phyloP scores from a whole-genome alignment of 1,140 invertebrate species.

The Cotesia glomerata region DNA sequence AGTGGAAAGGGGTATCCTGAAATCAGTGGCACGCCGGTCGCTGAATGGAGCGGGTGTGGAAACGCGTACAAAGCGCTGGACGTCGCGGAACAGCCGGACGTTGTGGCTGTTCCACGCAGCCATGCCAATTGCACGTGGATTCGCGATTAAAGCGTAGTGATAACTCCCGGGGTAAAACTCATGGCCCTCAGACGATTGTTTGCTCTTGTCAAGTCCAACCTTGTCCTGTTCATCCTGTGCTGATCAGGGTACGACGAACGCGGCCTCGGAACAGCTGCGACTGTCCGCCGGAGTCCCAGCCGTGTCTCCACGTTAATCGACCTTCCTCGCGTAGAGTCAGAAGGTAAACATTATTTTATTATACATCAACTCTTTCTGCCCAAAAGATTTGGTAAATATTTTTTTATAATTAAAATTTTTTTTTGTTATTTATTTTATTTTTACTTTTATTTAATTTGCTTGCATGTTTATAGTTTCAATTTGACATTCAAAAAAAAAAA shows the following conservation, averaged over 20 bases:
- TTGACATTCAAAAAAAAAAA: not conserved
- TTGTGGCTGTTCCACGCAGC: conserved; percentile 53
- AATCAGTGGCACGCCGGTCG: conserved; percentile 70
- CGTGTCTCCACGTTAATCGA: conserved; percentile 49
- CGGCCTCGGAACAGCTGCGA: conserved; percentile 52
- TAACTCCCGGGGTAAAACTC: conserved; percentile 44
- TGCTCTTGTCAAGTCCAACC: conserved; percentile 59
- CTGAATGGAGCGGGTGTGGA: conserved; percentile 68
- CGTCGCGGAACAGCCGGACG: conserved; percentile 50
- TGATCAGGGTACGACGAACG: conserved; percentile 55
- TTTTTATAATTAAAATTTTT: not conserved
- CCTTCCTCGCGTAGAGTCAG: conserved; percentile 43
- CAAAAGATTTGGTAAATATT: not conserved
- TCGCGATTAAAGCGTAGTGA: conserved; percentile 48
- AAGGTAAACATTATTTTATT: conserved; percentile 47
- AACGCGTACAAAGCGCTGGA: conserved; percentile 57
- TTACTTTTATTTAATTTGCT: not conserved
- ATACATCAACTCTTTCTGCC: not conserved
- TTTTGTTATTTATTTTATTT: not conserved
- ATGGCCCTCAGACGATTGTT: conserved; percentile 57
- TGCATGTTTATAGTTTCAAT: not conserved
- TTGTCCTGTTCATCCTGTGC: conserved; percentile 58
- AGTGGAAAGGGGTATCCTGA: conserved; percentile 18
- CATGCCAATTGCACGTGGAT: conserved; percentile 59
- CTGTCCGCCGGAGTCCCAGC: conserved; percentile 53